phyloP scores from a whole-genome alignment of 2,888 invertebrate species.

The Phyto melanocephala region DNA sequence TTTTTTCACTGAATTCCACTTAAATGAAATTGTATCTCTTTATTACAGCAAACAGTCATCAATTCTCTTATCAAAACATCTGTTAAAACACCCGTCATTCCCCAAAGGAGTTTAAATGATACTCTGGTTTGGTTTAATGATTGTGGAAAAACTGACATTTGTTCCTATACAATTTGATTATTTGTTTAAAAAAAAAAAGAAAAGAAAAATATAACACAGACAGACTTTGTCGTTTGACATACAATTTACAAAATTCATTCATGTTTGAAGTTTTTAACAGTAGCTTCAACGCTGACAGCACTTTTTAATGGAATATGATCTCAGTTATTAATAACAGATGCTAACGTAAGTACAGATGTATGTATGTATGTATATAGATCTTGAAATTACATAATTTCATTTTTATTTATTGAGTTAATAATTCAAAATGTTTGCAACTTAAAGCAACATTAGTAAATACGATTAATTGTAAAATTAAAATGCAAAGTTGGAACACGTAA shows the following conservation, averaged over 20 bases:
- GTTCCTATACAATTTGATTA: conserved; percentile 11
- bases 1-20: conserved; percentile 20
- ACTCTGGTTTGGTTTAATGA: neutral
- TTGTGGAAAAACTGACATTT: neutral
- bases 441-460: too few species aligned
- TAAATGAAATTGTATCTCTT: conserved; percentile 57
- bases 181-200: conserved; percentile 1
- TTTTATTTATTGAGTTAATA: too few species aligned
- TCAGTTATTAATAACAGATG: conserved; percentile 30
- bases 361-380: neutral
- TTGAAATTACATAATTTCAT: conserved; percentile 47
- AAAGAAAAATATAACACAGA: neutral
- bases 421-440: too few species aligned
- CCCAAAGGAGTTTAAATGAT: neutral
- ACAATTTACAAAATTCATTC: conserved; percentile 33
- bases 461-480: too few species aligned
- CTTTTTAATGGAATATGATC: conserved; percentile 39
- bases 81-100: conserved; percentile 1
- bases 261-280: conserved; percentile 6
- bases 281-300: conserved; percentile 10
- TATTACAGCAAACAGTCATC: conserved; percentile 28
- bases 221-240: conserved; percentile 19
- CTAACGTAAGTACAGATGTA: conserved; percentile 16
- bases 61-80: conserved; percentile 45
- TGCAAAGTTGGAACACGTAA: too few species aligned